phyloP scores from a whole-genome alignment of 2,113 vertebrate species.

The Brachionichthys hirsutus region DNA sequence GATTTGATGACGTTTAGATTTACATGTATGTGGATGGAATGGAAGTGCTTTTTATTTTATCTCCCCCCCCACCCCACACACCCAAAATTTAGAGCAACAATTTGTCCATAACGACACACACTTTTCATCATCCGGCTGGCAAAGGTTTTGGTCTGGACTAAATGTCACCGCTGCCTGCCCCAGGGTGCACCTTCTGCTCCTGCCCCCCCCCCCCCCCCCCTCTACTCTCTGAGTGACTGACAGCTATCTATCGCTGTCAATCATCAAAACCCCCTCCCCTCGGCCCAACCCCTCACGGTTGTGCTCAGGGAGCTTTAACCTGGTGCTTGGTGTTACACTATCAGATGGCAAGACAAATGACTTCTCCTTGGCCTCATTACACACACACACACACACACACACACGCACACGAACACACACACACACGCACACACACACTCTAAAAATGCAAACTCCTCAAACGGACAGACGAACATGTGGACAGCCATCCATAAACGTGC shows the following conservation, averaged over 20 bases:
- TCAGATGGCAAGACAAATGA: constrained; percentile 86
- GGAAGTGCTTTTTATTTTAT: too few relatives aligned
- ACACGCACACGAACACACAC: constrained; percentile 17
- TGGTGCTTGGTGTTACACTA: constrained; percentile 71
- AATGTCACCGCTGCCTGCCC: constrained; percentile 53
- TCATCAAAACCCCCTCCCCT: constrained; percentile 77
- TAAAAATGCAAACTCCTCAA: constrained; percentile 19
- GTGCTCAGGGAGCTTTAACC: constrained; percentile 58
- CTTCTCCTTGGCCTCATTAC: constrained; percentile 74
- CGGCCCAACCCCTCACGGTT: constrained; percentile 53
- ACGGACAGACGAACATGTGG: neutral
- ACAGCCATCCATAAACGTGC: too few relatives aligned
- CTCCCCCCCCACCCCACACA: constrained; percentile 18
- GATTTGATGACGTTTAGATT: too few relatives aligned
- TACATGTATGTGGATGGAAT: too few relatives aligned
- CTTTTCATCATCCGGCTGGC: constrained; percentile 26
- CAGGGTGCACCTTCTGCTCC: constrained; percentile 25
- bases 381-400: constrained; percentile 37
- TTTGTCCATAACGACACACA: neutral
- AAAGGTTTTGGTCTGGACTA: constrained; percentile 53
- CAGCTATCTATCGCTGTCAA: constrained; percentile 85
- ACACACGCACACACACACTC: constrained; percentile 4
- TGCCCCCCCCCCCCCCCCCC: constrained; percentile 13
- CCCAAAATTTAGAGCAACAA: neutral
- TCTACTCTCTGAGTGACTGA: constrained; percentile 78